Conservation (phyloP, 2,888 invertebrate species). For the Netelia inedita region DNA sequence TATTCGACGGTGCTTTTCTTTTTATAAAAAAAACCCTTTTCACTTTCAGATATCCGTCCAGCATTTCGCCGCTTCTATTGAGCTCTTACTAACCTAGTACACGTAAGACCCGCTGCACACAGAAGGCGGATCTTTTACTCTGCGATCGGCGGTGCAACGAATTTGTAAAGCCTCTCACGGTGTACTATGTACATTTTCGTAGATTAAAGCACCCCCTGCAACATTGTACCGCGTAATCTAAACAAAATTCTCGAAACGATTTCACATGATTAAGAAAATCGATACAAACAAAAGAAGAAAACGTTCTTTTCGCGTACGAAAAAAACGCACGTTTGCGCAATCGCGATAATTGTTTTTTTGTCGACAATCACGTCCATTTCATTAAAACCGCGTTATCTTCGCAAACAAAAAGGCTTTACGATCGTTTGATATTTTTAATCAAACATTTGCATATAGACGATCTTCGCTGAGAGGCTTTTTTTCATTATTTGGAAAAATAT, state of each 20-base stretch:
- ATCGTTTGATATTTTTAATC: constrained; percentile 40
- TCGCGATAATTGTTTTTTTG: no score
- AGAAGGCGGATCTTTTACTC: neutral
- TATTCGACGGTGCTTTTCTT: constrained; percentile 33
- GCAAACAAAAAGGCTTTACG: neutral
- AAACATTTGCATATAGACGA: constrained; percentile 25
- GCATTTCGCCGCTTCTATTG: neutral
- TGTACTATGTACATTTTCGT: neutral
- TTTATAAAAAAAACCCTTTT: constrained; percentile 39
- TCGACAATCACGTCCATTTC: no score
- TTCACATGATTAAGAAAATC: neutral
- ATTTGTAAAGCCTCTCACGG: constrained; percentile 11
- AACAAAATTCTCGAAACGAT: neutral
- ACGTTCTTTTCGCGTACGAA: no score
- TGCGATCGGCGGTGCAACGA: constrained; percentile 28
- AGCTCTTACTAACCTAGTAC: constrained; percentile 16
- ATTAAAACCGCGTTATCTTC: no score
- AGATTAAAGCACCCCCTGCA: neutral
- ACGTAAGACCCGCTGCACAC: neutral
- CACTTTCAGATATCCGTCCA: constrained; percentile 24
- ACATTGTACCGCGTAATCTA: neutral
- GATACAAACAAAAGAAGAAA: no score
- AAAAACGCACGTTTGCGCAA: no score
- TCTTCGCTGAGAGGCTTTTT: neutral
- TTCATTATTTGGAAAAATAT: neutral